These are phyloP conservation scores for Cepaea hortensis DNA, from an alignment of 2,888 invertebrate species.

Conservation along the genomic window DNA sequence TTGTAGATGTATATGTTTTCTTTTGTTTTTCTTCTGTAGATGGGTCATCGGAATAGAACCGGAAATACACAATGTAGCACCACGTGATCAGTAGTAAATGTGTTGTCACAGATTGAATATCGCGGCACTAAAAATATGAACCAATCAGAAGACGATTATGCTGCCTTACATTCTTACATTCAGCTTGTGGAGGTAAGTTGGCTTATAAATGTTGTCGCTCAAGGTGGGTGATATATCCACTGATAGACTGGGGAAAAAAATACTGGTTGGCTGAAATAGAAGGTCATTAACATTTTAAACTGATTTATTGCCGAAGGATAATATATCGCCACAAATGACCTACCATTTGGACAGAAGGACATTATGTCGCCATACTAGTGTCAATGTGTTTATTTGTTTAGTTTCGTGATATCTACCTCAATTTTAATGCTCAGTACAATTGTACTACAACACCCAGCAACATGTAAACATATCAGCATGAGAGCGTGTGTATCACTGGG, in stretches of 20 bases:
- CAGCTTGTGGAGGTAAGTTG: constrained; percentile 19
- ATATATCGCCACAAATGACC: too few relatives aligned
- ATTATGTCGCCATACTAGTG: too few relatives aligned
- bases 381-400: too few relatives aligned
- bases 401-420: too few relatives aligned
- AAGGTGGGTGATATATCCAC: neutral
- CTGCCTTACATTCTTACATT: constrained; percentile 17
- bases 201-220: neutral
- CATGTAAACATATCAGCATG: too few relatives aligned
- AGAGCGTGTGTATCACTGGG: too few relatives aligned
- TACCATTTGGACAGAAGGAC: too few relatives aligned
- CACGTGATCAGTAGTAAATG: neutral
- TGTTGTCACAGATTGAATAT: neutral
- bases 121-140: neutral
- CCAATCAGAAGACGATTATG: constrained; percentile 9
- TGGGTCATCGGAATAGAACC: neutral
- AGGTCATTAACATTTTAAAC: too few relatives aligned
- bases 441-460: too few relatives aligned
- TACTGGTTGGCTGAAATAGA: neutral
- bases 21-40: neutral
- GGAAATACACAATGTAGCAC: neutral
- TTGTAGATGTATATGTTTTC: neutral
- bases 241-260: neutral
- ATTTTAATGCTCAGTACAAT: too few relatives aligned
- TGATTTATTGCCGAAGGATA: too few relatives aligned